Conservation (phyloP, 2,113 vertebrate genomes). For the Lasiurus cinereus region DNA sequence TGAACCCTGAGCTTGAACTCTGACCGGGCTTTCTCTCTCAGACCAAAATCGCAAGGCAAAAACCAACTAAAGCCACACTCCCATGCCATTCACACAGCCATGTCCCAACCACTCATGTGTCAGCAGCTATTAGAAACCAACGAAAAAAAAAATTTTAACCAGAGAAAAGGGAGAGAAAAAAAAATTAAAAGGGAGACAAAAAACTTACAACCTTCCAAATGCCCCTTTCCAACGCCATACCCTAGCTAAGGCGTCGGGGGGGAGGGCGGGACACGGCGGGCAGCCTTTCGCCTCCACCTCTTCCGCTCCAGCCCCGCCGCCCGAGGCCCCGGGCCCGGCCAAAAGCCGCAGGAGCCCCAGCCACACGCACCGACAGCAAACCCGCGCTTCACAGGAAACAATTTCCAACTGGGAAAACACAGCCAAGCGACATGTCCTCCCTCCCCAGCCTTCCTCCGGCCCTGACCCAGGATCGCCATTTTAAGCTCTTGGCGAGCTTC, state of each 20-base stretch:
- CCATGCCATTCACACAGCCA: constrained; percentile 72
- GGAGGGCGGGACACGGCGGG: constrained; percentile 42
- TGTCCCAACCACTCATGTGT: constrained; percentile 65
- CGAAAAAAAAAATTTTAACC: background rate
- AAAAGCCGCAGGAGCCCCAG: constrained; percentile 59
- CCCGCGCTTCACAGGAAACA: constrained; percentile 52
- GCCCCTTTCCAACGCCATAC: constrained; percentile 55
- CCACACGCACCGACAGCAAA: constrained; percentile 70
- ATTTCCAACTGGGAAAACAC: constrained; percentile 69
- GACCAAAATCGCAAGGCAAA: constrained; percentile 70
- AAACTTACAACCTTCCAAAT: constrained; percentile 46
- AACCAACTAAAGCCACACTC: constrained; percentile 66
- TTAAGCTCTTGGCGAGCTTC: constrained; percentile 76
- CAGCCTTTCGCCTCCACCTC: constrained; percentile 77
- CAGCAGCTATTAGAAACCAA: constrained; percentile 73
- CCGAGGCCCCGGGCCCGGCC: constrained; percentile 44
- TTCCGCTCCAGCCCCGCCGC: constrained; percentile 49
- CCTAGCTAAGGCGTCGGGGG: constrained; percentile 55
- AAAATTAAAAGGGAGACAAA: background rate
- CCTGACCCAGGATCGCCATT: constrained; percentile 80
- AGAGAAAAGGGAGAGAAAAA: background rate
- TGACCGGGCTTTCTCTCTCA: constrained; percentile 47
- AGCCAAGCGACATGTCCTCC: constrained; percentile 44
- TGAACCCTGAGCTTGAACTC: constrained; percentile 81
- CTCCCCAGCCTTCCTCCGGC: constrained; percentile 29